phyloP scores from a whole-genome alignment of 2,888 invertebrate genomes.

The Hemicrepidius hirtus region DNA sequence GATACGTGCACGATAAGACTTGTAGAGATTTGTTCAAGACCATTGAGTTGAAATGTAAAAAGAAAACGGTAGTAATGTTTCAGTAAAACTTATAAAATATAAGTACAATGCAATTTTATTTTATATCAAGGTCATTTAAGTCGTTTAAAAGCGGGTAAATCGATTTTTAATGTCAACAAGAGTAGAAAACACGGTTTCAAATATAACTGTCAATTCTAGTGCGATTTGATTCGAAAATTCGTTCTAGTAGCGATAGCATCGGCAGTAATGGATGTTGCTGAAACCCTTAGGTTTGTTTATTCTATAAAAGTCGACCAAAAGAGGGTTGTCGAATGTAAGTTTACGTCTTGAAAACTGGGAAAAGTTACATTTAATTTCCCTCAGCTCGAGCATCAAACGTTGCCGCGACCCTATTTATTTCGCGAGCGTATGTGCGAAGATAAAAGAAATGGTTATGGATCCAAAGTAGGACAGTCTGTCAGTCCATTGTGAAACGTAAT shows the following conservation, averaged over 20 bases:
- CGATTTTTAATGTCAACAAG: slow-evolving; percentile 3
- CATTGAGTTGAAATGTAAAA: too few species aligned
- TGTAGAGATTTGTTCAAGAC: too few species aligned
- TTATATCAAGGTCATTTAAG: too few species aligned
- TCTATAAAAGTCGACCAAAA: slow-evolving; percentile 14
- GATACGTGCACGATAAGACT: too few species aligned
- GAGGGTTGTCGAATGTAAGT: slow-evolving; percentile 15
- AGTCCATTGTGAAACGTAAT: slow-evolving; percentile 40
- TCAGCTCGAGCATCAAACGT: slow-evolving; percentile 29
- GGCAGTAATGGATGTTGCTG: too few species aligned
- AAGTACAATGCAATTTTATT: too few species aligned
- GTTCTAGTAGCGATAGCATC: too few species aligned
- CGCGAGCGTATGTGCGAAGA: slow-evolving; percentile 27
- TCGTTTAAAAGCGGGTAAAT: too few species aligned
- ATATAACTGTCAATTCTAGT: slow-evolving; percentile 1
- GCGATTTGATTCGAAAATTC: too few species aligned
- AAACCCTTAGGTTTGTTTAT: background rate
- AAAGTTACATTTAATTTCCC: slow-evolving; percentile 46
- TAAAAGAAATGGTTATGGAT: slow-evolving; percentile 44
- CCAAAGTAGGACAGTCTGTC: slow-evolving; percentile 42
- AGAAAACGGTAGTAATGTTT: too few species aligned
- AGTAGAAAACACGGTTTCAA: background rate
- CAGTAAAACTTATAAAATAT: too few species aligned
- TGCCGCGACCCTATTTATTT: slow-evolving; percentile 34
- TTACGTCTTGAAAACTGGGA: slow-evolving; percentile 23